phyloP scores from a whole-genome alignment of 2,797 vertebrate genomes.

The Pangasius sanitwongsei region DNA sequence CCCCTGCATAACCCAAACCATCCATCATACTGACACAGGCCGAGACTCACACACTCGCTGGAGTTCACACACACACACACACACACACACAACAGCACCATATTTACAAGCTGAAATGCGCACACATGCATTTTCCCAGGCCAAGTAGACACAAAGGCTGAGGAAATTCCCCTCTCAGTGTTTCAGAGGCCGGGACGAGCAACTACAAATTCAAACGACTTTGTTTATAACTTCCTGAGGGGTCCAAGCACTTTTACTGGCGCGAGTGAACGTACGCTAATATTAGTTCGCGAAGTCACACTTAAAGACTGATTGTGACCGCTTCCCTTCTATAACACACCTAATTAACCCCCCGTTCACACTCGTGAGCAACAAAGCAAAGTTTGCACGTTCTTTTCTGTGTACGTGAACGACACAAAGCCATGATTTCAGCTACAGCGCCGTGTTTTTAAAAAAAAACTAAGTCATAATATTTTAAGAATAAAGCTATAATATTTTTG shows the following conservation, averaged over 20 bases:
- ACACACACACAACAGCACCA: slow-evolving; percentile 15
- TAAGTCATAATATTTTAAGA: no score
- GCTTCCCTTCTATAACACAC: neutral
- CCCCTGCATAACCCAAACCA: slow-evolving; percentile 74
- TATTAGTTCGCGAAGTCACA: neutral
- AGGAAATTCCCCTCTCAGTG: slow-evolving; percentile 6
- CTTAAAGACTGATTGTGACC: neutral
- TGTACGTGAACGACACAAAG: neutral
- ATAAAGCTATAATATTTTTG: no score
- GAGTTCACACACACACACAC: slow-evolving; percentile 31
- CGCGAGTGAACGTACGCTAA: neutral
- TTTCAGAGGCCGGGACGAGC: neutral
- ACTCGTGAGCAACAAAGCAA: neutral
- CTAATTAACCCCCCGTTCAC: neutral
- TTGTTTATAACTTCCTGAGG: neutral
- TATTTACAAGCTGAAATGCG: slow-evolving; percentile 30
- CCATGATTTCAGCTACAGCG: neutral
- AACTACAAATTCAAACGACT: neutral
- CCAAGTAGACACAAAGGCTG: slow-evolving; percentile 38
- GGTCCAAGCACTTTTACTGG: neutral
- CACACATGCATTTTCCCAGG: slow-evolving; percentile 43
- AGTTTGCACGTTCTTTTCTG: neutral
- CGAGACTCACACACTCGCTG: slow-evolving; percentile 35
- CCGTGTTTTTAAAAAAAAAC: neutral
- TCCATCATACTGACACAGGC: slow-evolving; percentile 69